Evolutionary conservation across 2,888 invertebrate genomes (phyloP).

Genomic region (Erebia epiphron): DNA sequence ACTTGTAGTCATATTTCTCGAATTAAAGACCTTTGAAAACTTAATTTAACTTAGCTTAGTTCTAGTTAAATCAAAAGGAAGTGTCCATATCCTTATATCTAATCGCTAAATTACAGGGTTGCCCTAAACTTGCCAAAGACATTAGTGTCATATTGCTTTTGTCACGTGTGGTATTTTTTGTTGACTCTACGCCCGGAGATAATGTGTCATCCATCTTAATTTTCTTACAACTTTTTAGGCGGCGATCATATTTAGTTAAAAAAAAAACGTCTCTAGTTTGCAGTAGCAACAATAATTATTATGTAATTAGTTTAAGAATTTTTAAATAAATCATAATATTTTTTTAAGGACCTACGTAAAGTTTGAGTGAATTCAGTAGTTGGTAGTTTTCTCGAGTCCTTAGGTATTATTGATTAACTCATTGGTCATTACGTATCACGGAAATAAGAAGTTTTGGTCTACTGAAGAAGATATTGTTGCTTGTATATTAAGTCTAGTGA

Average conservation of each 20-base stretch:
- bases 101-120: slow-evolving; percentile 37
- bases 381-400: too few species aligned
- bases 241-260: slow-evolving; percentile 12
- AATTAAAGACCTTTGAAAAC: too few species aligned
- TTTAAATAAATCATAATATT: too few species aligned
- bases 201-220: slow-evolving; percentile 69
- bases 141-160: slow-evolving; percentile 64
- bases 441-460: too few species aligned
- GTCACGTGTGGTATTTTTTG: slow-evolving; percentile 68
- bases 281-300: slow-evolving; percentile 12
- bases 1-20: too few species aligned
- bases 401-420: too few species aligned
- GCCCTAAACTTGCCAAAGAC: slow-evolving; percentile 52
- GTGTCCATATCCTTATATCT: slow-evolving; percentile 35
- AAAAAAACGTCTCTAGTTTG: slow-evolving; percentile 12
- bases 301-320: neutral
- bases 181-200: slow-evolving; percentile 47
- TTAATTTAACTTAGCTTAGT: neutral
- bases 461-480: too few species aligned
- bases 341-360: too few species aligned
- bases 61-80: slow-evolving; percentile 10
- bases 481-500: too few species aligned
- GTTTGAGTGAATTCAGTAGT: too few species aligned
- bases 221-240: slow-evolving; percentile 62
- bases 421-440: too few species aligned